A percentile compares a stretch with the other conserved stretches of the same genome.
Conservation (phyloP, 1,140 invertebrate genomes). For the Cydia fagiglandana region DNA sequence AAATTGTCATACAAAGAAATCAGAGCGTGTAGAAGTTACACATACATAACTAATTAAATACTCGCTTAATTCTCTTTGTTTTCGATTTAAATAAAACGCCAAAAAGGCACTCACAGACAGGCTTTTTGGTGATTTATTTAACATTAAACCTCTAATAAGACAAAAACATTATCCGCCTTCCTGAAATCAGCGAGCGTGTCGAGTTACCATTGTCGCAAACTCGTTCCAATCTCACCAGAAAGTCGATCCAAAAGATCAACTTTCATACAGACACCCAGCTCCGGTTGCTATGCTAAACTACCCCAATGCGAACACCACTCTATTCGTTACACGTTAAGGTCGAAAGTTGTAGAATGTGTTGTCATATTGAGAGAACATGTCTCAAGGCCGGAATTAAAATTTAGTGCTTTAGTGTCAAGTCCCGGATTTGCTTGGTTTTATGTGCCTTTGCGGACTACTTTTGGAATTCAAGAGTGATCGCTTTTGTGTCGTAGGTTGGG, state of each 20-base stretch:
- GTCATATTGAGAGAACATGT: neutral
- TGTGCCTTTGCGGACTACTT: neutral
- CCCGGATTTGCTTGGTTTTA: conserved; percentile 13
- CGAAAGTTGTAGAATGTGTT: neutral
- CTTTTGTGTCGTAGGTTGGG: neutral
- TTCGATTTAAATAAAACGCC: too few relatives aligned
- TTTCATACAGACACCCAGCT: conserved; percentile 1
- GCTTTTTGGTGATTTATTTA: too few relatives aligned
- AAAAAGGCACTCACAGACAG: too few relatives aligned
- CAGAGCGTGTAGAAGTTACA: too few relatives aligned
- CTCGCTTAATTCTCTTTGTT: too few relatives aligned
- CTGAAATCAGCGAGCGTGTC: neutral
- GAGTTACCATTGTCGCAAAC: conserved; percentile 23
- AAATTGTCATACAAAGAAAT: too few relatives aligned
- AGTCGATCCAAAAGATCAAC: conserved; percentile 27
- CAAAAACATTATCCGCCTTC: neutral
- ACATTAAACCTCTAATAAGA: neutral
- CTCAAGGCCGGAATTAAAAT: conserved; percentile 8
- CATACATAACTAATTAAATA: too few relatives aligned
- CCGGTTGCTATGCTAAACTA: neutral
- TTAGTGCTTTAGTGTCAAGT: conserved; percentile 5
- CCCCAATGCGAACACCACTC: neutral
- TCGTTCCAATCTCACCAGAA: conserved; percentile 7
- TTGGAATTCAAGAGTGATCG: neutral
- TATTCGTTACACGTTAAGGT: neutral